Evolutionary conservation across 2,888 invertebrate genomes (phyloP).

Genomic region (Drosophila eohydei): DNA sequence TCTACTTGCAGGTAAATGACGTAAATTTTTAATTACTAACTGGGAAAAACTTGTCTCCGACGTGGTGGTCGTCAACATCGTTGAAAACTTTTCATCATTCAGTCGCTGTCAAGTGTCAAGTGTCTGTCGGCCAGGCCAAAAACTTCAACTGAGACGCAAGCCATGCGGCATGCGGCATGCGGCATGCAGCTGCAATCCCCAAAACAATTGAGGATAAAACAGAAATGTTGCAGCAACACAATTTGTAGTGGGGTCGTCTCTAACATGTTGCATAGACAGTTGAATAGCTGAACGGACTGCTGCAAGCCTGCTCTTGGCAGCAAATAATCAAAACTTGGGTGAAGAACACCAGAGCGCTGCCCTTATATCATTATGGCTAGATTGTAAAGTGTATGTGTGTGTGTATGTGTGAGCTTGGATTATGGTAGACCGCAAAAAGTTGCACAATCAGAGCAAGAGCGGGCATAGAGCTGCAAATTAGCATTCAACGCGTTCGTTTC

Average conservation of each 20-base stretch:
- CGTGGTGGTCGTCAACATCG: constrained; percentile 31
- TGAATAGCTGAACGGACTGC: constrained; percentile 11
- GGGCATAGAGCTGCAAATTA: constrained; percentile 41
- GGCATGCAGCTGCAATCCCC: constrained; percentile 32
- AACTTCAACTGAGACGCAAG: constrained; percentile 17
- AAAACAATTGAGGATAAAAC: constrained; percentile 31
- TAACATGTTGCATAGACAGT: constrained; percentile 34
- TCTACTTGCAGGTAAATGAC: constrained; percentile 79
- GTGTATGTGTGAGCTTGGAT: constrained; percentile 18
- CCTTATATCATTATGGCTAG: constrained; percentile 38
- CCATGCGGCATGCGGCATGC: constrained; percentile 14
- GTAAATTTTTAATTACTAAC: constrained; percentile 77
- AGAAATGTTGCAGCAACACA: constrained; percentile 50
- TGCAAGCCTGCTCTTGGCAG: constrained; percentile 54
- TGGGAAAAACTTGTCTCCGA: constrained; percentile 59
- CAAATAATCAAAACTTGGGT: constrained; percentile 70
- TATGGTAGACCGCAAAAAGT: constrained; percentile 53
- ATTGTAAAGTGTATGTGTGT: constrained; percentile 18
- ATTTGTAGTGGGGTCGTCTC: constrained; percentile 42
- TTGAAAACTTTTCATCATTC: constrained; percentile 73
- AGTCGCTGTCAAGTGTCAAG: constrained; percentile 75
- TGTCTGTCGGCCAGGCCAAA: constrained; percentile 47
- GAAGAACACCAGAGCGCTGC: constrained; percentile 4
- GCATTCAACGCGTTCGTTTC: constrained; percentile 59
- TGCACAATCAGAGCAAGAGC: constrained; percentile 34